Evolutionary conservation across 2,113 vertebrate species (phyloP), one percentile per base, ranked within the genome.

Genomic region (Ciconia boyciana): DNA sequence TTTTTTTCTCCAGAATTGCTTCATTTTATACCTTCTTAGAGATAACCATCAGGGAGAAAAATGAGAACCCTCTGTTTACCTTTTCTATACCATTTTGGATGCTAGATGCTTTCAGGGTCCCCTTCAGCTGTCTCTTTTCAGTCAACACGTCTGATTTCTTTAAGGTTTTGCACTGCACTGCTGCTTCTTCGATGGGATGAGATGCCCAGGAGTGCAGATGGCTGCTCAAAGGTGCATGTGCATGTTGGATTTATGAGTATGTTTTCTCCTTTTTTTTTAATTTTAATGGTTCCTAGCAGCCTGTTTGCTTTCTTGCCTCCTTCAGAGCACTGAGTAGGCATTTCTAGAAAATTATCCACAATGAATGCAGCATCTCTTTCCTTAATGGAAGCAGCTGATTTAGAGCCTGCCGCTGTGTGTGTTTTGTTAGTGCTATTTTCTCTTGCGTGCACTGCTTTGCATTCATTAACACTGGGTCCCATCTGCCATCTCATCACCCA

Each of bases 401-500:
- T 84, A 68, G 93, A 96, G 93, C 91, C 74, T 79, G 95, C 70
- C 0, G 13, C 91, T 96, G 91, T 87, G 94, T 89, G 93, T 96
- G 93, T 97, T 94, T 91, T 91, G 90, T 85, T 69, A 68, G 66
- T 77, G 92, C 81, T 96, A 76, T 97, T 96, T 97, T 96, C 92
- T 94, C 91, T 87, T 60, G 89, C 5, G 54, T 93, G 91, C 95
- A 93, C 72, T 88, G 93, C 95, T 96, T 96, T 96, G 96, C 95
- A 96, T 97, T 96, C 94, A 95, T 96, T 97, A 96, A 76, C 91
- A 54, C 54, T 24, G 90, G 78, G 57, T 76, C 75, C 96, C 95
- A 96, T 96, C 96, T 96, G 95, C 92, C 92, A 96, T 70, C 94
- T 87, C 95, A 79, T 72, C 94, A 76, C 48, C 77, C 93, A 96